Percentiles rank a stretch among this genome's conserved stretches.
Conservation (phyloP, 2,113 vertebrate genomes). For the Ochotona princeps region DNA sequence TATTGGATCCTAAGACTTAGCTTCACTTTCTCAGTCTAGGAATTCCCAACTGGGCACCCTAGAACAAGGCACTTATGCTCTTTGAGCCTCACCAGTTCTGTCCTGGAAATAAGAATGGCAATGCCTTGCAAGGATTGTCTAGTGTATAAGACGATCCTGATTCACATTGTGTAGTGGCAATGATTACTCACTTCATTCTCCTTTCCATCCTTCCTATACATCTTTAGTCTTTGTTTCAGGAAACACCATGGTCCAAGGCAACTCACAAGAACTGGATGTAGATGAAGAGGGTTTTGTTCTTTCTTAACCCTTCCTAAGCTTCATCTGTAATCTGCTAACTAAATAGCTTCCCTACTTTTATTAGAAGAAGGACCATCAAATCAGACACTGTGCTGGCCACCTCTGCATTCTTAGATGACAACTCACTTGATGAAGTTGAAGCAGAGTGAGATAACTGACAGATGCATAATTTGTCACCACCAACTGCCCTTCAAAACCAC, state of each 20-base stretch:
- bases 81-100: neutral
- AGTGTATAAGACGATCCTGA: neutral
- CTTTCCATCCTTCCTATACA: neutral
- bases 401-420: neutral
- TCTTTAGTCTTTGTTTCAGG: neutral
- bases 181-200: neutral
- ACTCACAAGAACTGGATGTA: neutral
- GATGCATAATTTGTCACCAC: too few relatives aligned
- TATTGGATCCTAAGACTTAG: neutral
- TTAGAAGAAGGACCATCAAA: neutral
- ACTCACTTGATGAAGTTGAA: neutral
- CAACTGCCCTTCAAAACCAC: neutral
- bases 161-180: neutral
- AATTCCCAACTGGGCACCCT: neutral
- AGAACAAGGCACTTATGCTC: neutral
- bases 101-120: neutral
- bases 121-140: neutral
- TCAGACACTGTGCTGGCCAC: neutral
- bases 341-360: neutral
- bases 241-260: neutral
- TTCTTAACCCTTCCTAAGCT: neutral
- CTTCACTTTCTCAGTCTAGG: neutral
- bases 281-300: neutral
- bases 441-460: neutral
- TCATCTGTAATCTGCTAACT: neutral